Evolutionary conservation across 2,888 invertebrate species (phyloP).

Genomic region (Papilio demoleus): DNA sequence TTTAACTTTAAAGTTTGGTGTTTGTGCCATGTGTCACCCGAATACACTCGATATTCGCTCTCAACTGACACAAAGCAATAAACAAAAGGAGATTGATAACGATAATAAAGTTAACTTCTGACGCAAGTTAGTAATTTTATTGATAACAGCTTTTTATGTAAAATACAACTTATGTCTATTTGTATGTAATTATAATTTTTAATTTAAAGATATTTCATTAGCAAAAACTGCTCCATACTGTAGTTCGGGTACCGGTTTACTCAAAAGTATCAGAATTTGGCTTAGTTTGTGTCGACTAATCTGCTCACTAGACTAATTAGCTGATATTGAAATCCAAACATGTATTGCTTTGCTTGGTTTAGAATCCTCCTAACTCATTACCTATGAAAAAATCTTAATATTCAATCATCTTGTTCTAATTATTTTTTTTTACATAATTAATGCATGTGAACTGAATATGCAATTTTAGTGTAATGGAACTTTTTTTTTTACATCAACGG

Average conservation of each 20-base stretch:
- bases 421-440: no score
- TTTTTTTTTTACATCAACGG: background rate
- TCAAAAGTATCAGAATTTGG: background rate
- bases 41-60: conserved; percentile 16
- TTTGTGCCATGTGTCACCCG: conserved; percentile 38
- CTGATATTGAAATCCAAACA: background rate
- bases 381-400: background rate
- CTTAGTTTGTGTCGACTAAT: background rate
- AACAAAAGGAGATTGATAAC: conserved; percentile 30
- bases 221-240: background rate
- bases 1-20: conserved; percentile 6
- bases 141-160: background rate
- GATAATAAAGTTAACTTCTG: conserved; percentile 21
- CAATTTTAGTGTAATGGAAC: no score
- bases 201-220: background rate
- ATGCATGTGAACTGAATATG: background rate
- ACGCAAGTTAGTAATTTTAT: conserved; percentile 18
- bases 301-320: background rate
- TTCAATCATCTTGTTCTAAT: background rate
- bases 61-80: conserved; percentile 19
- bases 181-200: background rate
- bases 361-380: background rate
- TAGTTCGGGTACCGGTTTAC: no score
- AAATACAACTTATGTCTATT: background rate
- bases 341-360: background rate